Conservation (phyloP, 2,888 invertebrate genomes). For the Brachynemurus nebulosus region DNA sequence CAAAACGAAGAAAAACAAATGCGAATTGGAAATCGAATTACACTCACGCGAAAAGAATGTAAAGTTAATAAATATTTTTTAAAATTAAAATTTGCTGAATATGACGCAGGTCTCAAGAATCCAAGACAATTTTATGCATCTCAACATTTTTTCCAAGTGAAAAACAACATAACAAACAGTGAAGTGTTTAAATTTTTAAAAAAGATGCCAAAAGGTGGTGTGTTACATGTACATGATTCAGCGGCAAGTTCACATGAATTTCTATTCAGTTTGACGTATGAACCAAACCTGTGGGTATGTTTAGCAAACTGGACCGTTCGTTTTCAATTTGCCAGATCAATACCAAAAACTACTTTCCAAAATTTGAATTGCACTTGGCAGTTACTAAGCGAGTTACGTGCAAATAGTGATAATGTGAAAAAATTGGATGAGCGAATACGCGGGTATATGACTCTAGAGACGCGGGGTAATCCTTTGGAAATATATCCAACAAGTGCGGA, state of each 20-base stretch:
- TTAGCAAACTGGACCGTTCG: slow-evolving; percentile 21
- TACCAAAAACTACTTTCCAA: too few species aligned
- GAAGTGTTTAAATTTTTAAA: slow-evolving; percentile 50
- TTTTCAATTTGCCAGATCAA: background rate
- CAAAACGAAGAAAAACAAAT: too few species aligned
- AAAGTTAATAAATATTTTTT: too few species aligned
- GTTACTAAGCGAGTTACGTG: slow-evolving; percentile 33
- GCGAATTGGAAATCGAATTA: too few species aligned
- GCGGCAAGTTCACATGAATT: slow-evolving; percentile 47
- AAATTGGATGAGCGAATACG: slow-evolving; percentile 39
- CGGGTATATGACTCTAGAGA: slow-evolving; percentile 40
- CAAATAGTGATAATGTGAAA: slow-evolving; percentile 28
- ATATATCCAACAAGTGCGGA: slow-evolving; percentile 38
- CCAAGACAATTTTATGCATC: slow-evolving; percentile 40
- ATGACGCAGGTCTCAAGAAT: slow-evolving; percentile 20
- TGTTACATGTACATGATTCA: slow-evolving; percentile 55
- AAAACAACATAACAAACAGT: slow-evolving; percentile 41
- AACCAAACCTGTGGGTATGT: slow-evolving; percentile 43
- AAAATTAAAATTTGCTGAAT: slow-evolving; percentile 26
- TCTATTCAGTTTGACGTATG: slow-evolving; percentile 45
- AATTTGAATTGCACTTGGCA: slow-evolving; percentile 29
- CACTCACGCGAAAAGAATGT: too few species aligned
- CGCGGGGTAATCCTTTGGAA: slow-evolving; percentile 35
- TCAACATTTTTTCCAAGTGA: slow-evolving; percentile 48
- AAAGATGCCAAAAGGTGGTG: slow-evolving; percentile 60